phyloP scores from a whole-genome alignment of 2,113 vertebrate genomes.

The Delphinapterus leucas region DNA sequence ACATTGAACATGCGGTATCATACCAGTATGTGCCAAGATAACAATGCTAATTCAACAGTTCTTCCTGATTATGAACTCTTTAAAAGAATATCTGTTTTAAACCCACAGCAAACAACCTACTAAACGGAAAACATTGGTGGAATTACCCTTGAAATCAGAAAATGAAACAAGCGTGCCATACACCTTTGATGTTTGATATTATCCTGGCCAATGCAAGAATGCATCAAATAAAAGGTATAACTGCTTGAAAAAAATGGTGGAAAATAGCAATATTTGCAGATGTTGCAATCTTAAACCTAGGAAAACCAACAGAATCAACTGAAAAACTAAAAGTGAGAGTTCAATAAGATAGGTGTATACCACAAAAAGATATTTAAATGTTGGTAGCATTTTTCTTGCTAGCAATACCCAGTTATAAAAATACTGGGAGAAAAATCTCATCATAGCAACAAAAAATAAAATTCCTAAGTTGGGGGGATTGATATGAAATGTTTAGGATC shows the following conservation, averaged over 20 bases:
- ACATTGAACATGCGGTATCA: neutral
- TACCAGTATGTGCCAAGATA: neutral
- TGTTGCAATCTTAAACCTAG: constrained; percentile 14
- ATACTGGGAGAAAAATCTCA: neutral
- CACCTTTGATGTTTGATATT: neutral
- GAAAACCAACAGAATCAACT: neutral
- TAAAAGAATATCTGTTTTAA: neutral
- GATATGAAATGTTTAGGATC: neutral
- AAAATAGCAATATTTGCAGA: neutral
- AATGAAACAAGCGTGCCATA: neutral
- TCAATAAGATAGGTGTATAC: neutral
- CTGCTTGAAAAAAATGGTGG: neutral
- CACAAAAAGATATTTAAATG: neutral
- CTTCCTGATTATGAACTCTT: neutral
- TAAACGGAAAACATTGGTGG: neutral
- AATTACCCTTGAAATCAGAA: neutral
- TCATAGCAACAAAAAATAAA: neutral
- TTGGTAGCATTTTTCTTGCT: constrained; percentile 12
- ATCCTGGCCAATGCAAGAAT: neutral
- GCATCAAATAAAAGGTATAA: neutral
- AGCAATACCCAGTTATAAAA: neutral
- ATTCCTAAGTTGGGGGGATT: neutral
- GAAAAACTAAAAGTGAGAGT: neutral
- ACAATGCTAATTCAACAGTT: neutral
- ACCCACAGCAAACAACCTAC: neutral